Evolutionary conservation across 2,888 invertebrate genomes (phyloP).

Genomic region (Napeogenes inachia): DNA sequence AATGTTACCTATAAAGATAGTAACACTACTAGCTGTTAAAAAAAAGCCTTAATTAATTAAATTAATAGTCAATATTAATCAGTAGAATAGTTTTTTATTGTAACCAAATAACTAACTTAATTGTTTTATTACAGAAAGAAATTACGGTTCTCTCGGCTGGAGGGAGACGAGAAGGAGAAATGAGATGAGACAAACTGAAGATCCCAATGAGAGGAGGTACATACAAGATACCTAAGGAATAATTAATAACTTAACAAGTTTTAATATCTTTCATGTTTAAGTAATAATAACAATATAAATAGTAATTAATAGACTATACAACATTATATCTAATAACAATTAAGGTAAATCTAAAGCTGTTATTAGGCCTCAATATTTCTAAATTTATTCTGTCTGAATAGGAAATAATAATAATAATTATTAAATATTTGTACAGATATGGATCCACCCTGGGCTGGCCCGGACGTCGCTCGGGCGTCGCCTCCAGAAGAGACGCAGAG

Average conservation of each 20-base stretch:
- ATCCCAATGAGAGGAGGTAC: constrained; percentile 51
- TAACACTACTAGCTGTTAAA: too few species aligned
- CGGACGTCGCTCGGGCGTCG: constrained; percentile 40
- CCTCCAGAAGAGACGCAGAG: constrained; percentile 39
- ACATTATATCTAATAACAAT: background rate
- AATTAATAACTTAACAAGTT: too few species aligned
- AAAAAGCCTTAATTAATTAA: too few species aligned
- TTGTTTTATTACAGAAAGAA: constrained; percentile 55
- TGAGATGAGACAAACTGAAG: constrained; percentile 80
- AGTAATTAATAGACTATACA: too few species aligned
- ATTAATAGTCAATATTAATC: too few species aligned
- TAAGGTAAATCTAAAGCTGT: background rate
- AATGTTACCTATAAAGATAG: too few species aligned
- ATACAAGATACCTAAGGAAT: too few species aligned
- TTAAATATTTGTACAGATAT: constrained; percentile 42
- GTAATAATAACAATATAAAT: too few species aligned
- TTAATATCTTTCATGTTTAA: too few species aligned
- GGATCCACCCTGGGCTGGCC: constrained; percentile 64
- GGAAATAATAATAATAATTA: background rate
- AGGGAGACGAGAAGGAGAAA: constrained; percentile 71
- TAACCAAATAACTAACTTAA: background rate
- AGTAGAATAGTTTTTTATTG: too few species aligned
- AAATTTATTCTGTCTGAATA: too few species aligned
- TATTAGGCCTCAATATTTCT: too few species aligned
- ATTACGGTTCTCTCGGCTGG: constrained; percentile 72